These are phyloP conservation scores for Hoplias malabaricus DNA, from an alignment of 2,113 vertebrate genomes.

Conservation along the genomic window DNA sequence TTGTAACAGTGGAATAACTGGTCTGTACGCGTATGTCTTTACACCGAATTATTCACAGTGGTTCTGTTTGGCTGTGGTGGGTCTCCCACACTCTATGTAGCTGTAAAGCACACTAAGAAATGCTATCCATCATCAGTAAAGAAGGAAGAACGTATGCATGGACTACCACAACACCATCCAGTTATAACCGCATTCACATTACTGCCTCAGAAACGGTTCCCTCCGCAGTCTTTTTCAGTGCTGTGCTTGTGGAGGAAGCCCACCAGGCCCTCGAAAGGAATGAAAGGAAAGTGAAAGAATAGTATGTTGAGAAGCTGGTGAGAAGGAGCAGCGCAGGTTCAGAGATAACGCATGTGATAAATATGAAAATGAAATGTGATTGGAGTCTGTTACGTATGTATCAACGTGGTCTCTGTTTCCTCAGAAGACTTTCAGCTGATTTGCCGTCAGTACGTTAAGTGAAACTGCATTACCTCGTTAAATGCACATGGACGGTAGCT, in stretches of 20 bases:
- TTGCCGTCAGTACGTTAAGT: not conserved
- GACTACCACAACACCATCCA: no score
- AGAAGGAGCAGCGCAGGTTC: not conserved
- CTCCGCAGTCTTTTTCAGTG: not conserved
- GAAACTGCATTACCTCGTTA: conserved; percentile 19
- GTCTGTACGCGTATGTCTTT: not conserved
- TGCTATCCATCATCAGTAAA: not conserved
- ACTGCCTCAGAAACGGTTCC: not conserved
- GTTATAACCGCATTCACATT: no score
- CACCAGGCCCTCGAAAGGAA: not conserved
- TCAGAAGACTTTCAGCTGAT: not conserved
- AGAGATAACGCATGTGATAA: not conserved
- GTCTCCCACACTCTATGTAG: not conserved
- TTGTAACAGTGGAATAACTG: not conserved
- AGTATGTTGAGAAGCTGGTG: not conserved
- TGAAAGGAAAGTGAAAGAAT: not conserved
- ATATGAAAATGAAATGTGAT: not conserved
- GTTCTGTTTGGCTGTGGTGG: not conserved
- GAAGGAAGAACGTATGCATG: not conserved
- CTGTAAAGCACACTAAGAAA: conserved; percentile 8
- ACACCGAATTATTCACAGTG: no score
- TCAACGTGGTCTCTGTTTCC: not conserved
- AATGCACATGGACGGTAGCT: conserved; percentile 6
- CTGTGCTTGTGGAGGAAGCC: not conserved
- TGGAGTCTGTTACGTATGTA: not conserved